phyloP scores from a whole-genome alignment of 2,797 vertebrate genomes.

The Spinus pinus region DNA sequence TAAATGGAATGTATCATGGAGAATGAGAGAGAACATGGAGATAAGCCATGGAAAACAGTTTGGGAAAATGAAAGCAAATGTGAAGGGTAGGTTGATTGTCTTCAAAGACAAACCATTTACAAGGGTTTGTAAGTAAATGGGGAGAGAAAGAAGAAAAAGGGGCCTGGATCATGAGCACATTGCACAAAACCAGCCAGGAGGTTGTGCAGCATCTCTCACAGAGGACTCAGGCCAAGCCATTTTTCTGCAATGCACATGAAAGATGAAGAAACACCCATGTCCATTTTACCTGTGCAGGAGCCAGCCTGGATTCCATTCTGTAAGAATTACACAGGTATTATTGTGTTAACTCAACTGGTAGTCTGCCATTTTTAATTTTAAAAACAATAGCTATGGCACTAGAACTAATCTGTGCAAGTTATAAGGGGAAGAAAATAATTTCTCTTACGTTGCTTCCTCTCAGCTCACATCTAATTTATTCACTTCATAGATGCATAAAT shows the following conservation, averaged over 20 bases:
- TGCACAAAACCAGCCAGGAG: background rate
- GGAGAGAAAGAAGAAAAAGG: background rate
- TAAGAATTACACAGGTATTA: background rate
- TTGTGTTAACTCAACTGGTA: background rate
- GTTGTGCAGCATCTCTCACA: background rate
- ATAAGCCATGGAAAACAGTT: background rate
- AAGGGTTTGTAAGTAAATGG: background rate
- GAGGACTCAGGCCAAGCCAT: background rate
- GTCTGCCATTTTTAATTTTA: conserved; percentile 6
- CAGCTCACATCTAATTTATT: conserved; percentile 44
- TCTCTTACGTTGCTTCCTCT: conserved; percentile 7
- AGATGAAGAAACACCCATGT: background rate
- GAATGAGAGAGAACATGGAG: background rate
- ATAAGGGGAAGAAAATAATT: conserved; percentile 22
- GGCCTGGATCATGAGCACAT: background rate
- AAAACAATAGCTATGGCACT: background rate
- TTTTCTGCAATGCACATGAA: background rate
- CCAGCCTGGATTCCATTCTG: background rate
- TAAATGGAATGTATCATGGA: background rate
- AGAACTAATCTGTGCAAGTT: conserved; percentile 1
- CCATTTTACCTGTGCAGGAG: background rate
- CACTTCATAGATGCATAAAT: conserved; percentile 54
- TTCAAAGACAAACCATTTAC: background rate
- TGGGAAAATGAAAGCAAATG: background rate
- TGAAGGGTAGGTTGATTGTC: background rate